Evolutionary conservation across 2,888 invertebrate genomes (phyloP), one percentile per base, ranked within the genome.

Genomic region (Liodrosophila aerea): DNA sequence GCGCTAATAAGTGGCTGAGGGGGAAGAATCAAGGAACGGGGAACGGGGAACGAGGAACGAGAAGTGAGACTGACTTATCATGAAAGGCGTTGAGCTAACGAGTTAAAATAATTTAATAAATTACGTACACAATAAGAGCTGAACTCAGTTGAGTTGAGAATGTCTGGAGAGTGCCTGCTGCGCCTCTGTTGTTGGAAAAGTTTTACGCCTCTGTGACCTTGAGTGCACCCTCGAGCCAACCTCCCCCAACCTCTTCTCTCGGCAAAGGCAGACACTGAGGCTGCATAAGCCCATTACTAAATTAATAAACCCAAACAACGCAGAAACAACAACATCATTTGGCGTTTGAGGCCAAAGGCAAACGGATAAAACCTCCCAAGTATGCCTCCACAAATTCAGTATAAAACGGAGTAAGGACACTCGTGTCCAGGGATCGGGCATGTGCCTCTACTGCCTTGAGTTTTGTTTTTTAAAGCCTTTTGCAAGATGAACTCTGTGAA

Each of bases 91-190:
- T 73, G 37, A 41, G 70, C 61, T 70, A 82, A 78, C 75, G 72
- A 84, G 72, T 77, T 77, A 66, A 82, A 85, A 77, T 78, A 72
- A 78, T 77, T 78, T 68, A 68, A 84, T 84, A 81, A 78, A 76
- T 84, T 70, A 57, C 67, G 61, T 9, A 31, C 33, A 66, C 74
- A 76, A 59, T 77, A 63, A 53, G 50, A 58, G 60, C 54, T 74
- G 56, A 81, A 53, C 61, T 57, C 22, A 22, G 57, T 56, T 73
- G 58, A 75, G 75, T 72, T 43, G 64, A 22, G 22, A 22, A 22
- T 22, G 22, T 22, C 22, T 22, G 22, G 5, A 22, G 22, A 22
- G 22, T 22, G 3, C 22, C 22, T 22, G 56, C 44, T n/a, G n/a
- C n/a, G n/a, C n/a, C n/a, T n/a, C 57, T 41, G 65, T 53, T 68